Evolutionary conservation across 2,888 invertebrate genomes (phyloP).

Genomic region (Neocrepidodera transversa): DNA sequence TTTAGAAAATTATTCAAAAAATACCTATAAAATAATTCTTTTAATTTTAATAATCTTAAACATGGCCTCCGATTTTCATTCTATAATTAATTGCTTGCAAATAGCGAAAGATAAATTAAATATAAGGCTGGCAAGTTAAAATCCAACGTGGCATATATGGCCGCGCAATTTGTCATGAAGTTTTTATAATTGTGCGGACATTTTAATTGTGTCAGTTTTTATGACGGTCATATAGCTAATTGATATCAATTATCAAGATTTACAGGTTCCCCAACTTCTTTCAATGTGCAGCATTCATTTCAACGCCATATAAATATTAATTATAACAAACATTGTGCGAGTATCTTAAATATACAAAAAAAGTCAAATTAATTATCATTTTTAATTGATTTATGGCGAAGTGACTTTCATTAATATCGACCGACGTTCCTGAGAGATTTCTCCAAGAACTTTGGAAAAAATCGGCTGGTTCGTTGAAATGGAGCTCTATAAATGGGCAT

Average conservation of each 20-base stretch:
- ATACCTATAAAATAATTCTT: no score
- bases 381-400: conserved; percentile 47
- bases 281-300: conserved; percentile 47
- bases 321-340: conserved; percentile 51
- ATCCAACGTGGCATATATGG: conserved; percentile 46
- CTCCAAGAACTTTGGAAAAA: conserved; percentile 10
- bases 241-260: conserved; percentile 59
- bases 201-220: conserved; percentile 58
- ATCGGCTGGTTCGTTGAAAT: conserved; percentile 2
- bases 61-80: no score
- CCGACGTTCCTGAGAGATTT: conserved; percentile 24
- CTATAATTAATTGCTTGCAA: no score
- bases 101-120: conserved; percentile 30
- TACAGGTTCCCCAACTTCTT: conserved; percentile 52
- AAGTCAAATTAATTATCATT: conserved; percentile 50
- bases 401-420: conserved; percentile 36
- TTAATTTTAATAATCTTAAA: no score
- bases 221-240: conserved; percentile 50
- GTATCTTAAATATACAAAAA: conserved; percentile 47
- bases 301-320: conserved; percentile 54
- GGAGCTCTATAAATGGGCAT: conserved; percentile 2
- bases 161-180: conserved; percentile 53
- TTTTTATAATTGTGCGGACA: conserved; percentile 53
- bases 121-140: conserved; percentile 11
- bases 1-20: no score